Base-by-base conservation (phyloP, 1,140 invertebrate species). In the Chrysoperla carnea region DNA sequence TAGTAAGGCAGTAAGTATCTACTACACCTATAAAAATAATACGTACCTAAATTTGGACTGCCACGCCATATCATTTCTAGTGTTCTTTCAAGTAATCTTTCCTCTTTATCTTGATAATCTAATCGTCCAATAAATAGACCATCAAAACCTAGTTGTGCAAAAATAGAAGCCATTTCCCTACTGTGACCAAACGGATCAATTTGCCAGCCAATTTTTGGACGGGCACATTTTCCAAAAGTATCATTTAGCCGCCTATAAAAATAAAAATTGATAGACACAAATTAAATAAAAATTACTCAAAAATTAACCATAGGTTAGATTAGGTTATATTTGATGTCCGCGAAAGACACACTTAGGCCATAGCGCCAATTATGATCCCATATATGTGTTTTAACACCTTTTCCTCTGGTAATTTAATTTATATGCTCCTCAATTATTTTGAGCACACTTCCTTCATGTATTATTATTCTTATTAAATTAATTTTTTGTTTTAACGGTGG, bases 131-230 rank as follows among this genome's bases (percentile, higher is more conserved):
- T 76, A 48, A 94, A 84, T 29, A 93, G 61, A 0, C 85, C 90
- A 59, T 93, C 85, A 55, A 81, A 95, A 2, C 80, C 82, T 66
- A 85, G 71, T 41, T 76, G 79, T 0, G 86, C 78, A 53, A 92
- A 83, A 1, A 92, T 63, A 0, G 84, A 86, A 0, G 88, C 87
- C 62, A 83, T 75, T 65, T 93, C 89, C 15, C 83, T 60, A 0
- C 87, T 88, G 56, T 95, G 90, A 0, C 89, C 89, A 54, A 93
- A 94, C 0, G 89, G 87, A 66, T 93, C 88, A 37, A 94, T 92
- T 59, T 94, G 90, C 89, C 90, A 94, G 3, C 81, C 87, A 8
- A 89, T 72, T 23, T 69, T 70, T 0, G 88, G 89, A 9, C 75
- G 61, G 0, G 71, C 87, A 57, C 88, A 93, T 9, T 72, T 61